Evolutionary conservation across 2,888 invertebrate genomes (phyloP), one percentile per base, ranked within the genome.

Genomic region (Epinotia ramella): DNA sequence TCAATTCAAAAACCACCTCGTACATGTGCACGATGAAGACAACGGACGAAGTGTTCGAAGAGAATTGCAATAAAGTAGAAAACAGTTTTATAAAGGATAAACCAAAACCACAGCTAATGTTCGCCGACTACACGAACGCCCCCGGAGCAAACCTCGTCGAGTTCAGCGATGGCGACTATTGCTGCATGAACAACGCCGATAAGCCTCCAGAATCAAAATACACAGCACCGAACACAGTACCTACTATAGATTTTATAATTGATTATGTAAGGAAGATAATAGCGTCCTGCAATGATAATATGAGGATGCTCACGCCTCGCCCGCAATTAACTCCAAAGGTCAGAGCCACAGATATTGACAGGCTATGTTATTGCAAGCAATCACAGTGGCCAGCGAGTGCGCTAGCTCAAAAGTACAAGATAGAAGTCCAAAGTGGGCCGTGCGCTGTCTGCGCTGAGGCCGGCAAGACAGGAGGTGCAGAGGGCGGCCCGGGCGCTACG

Each of bases 221-320:
- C 64, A 90, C 88, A 79, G 77, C 91, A 3, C 92, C 91, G 62
- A 90, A 92, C 81, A 90, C 89, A n/a, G 87, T 89, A 76, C 94
- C 93, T 1, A 89, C 90, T 80, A 86, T 94, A 62, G 86, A 94
- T 79, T 88, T 82, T 73, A 94, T 94, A 70, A 83, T 89, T 64
- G 94, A 94, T 77, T 94, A 94, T 77, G 88, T 94, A 1, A 86
- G 91, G 62, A 93, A 92, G 78, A 91, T 92, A 12, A 91, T 94
- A 63, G 86, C 90, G 16, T 93, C 94, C 5, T 93, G 94, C 81
- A 93, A 94, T 81, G 94, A 94, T 79, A 92, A 93, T 78, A 91
- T 94, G 92, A 88, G 94, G 78, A 93, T 92, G 93, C 81, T 94
- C 76, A 94, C 93, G 40, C 94, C 94, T 66, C 88, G 89, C 13